These are phyloP conservation scores for Heliconius hermathena DNA, from an alignment of 1,140 invertebrate species.

Conservation along the genomic window DNA sequence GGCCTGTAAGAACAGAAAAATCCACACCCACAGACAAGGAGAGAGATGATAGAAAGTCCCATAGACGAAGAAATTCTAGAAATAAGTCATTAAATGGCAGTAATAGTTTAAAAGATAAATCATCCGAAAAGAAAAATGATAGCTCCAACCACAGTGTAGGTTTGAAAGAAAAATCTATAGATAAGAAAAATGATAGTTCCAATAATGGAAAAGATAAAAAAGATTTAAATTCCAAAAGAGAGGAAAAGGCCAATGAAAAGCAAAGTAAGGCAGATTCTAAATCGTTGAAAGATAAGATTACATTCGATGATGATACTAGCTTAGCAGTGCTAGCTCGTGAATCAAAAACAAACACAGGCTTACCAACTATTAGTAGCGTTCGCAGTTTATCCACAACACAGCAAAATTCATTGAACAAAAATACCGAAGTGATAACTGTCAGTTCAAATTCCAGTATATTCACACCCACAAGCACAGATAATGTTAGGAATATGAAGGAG, in stretches of 20 bases:
- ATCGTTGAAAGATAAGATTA: slow-evolving; percentile 44
- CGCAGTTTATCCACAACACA: slow-evolving; percentile 55
- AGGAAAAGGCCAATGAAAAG: slow-evolving; percentile 39
- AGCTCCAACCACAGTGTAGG: slow-evolving; percentile 24
- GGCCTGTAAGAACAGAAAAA: slow-evolving; percentile 43
- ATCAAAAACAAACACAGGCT: slow-evolving; percentile 37
- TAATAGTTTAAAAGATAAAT: slow-evolving; percentile 27
- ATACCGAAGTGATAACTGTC: slow-evolving; percentile 47
- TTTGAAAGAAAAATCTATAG: background rate
- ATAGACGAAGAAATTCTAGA: slow-evolving; percentile 57
- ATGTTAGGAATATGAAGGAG: slow-evolving; percentile 59
- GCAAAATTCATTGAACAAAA: slow-evolving; percentile 33
- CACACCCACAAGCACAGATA: slow-evolving; percentile 62
- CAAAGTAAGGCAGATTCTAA: slow-evolving; percentile 26
- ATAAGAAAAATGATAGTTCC: background rate
- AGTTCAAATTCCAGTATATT: slow-evolving; percentile 57
- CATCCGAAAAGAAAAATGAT: slow-evolving; percentile 32
- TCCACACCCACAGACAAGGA: slow-evolving; percentile 47
- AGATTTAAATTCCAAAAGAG: slow-evolving; percentile 32
- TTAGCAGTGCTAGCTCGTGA: slow-evolving; percentile 56
- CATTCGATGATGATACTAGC: slow-evolving; percentile 61
- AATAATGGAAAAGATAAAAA: slow-evolving; percentile 41
- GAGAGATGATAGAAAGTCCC: slow-evolving; percentile 36
- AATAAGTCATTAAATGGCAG: slow-evolving; percentile 53
- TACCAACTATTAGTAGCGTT: slow-evolving; percentile 68